phyloP scores from a whole-genome alignment of 2,888 invertebrate species.

The Ochropacha duplaris region DNA sequence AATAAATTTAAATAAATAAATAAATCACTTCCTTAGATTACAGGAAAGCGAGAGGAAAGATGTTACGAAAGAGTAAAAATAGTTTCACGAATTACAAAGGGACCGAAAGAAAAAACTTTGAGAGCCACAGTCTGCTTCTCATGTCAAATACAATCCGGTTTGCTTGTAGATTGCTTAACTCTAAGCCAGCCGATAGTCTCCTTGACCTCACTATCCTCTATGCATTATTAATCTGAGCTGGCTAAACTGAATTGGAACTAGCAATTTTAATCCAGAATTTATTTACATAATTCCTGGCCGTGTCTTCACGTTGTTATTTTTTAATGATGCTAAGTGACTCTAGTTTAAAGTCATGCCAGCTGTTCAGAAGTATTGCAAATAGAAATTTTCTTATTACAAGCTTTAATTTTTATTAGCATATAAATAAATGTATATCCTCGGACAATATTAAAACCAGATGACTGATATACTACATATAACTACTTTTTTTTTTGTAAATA shows the following conservation, averaged over 20 bases:
- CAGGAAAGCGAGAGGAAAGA: too few species aligned
- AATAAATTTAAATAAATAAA: too few species aligned
- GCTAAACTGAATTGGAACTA: too few species aligned
- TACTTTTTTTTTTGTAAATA: too few species aligned
- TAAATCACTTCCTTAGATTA: too few species aligned
- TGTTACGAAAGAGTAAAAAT: too few species aligned
- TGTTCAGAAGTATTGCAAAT: not conserved
- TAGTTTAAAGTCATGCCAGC: not conserved
- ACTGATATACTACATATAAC: too few species aligned
- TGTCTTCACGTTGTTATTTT: not conserved
- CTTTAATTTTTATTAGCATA: too few species aligned
- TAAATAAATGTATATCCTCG: too few species aligned
- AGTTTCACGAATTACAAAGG: not conserved
- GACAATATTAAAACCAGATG: too few species aligned
- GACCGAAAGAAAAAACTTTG: not conserved
- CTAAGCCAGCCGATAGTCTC: constrained; percentile 5
- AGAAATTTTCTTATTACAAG: too few species aligned
- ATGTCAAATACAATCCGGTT: constrained; percentile 10
- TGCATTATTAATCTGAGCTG: not conserved
- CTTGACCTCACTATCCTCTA: constrained; percentile 12
- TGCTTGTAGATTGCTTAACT: constrained; percentile 9
- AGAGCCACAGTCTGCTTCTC: not conserved
- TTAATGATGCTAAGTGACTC: not conserved
- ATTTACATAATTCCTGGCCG: not conserved
- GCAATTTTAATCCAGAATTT: not conserved